Percentiles rank a stretch among this genome's conserved stretches.
These are phyloP conservation scores for Centropus bengalensis DNA, from an alignment of 2,113 vertebrate genomes.

Conservation along the genomic window DNA sequence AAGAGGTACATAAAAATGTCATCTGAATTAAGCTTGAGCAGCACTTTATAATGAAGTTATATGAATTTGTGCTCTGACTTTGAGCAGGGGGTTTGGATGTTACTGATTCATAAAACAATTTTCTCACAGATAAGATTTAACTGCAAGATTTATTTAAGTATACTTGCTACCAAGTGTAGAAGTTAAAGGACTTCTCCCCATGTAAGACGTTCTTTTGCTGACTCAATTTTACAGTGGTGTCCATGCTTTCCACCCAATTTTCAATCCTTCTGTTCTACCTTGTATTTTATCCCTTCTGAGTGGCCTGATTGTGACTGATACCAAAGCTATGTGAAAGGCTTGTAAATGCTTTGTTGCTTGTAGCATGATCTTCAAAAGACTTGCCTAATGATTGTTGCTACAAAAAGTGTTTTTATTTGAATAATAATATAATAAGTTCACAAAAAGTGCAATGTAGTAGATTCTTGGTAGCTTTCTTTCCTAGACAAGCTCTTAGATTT, in stretches of 20 bases:
- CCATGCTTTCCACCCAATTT: neutral
- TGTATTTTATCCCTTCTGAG: neutral
- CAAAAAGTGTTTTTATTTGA: neutral
- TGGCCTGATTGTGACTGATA: neutral
- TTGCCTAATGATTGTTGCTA: neutral
- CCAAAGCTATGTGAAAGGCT: neutral
- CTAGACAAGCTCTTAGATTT: neutral
- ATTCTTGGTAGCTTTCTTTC: neutral
- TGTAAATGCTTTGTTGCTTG: neutral
- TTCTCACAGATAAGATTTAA: neutral
- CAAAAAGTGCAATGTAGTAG: neutral
- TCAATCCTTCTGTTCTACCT: neutral
- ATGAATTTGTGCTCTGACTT: neutral
- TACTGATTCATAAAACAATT: neutral
- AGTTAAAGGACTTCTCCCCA: neutral
- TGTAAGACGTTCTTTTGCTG: neutral
- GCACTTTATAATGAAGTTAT: neutral
- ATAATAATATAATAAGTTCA: no score
- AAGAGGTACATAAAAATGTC: neutral
- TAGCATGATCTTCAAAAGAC: neutral
- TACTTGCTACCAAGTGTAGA: neutral
- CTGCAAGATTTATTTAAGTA: neutral
- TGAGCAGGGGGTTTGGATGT: neutral
- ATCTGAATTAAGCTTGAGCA: neutral
- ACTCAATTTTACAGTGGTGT: neutral